Base-by-base conservation (phyloP, 64 coral and sea anemone species). In the Pocillopora verrucosa region DNA sequence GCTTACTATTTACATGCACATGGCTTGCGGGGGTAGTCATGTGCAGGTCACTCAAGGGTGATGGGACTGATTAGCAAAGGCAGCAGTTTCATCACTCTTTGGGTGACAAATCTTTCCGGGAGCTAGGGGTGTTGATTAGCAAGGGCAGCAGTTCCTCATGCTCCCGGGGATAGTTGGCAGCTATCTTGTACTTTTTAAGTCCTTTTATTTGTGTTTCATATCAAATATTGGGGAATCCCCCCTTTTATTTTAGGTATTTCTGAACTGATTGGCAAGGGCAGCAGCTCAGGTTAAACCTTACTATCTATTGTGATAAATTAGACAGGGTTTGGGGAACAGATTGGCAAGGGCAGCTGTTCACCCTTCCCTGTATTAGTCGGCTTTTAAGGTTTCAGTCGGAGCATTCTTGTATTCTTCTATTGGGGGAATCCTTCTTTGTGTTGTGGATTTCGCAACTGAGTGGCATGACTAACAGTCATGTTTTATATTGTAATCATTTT, bases 291-390 rank as follows among this genome's bases (percentile, higher is more conserved):
- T 65, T 4, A 65, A 6, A 6, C 13, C 13, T 65, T 13, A 16
- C 62, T 65, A 2, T 57, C n/a, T n/a, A n/a, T n/a, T n/a, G n/a
- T n/a, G n/a, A n/a, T n/a, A n/a, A n/a, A n/a, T n/a, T 76, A 76
- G 76, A 22, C 76, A 78, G 76, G 76, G 76, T 57, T 17, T 14
- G 78, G 24, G 58, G 78, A 61, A 61, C 57, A 30, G 22, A 34
- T 80, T 61, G 58, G 78, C 78, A 60, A 61, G 78, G 78, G 58
- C 58, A 25, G 56, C 78, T 61, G 58, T 61, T 61, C 78, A 24
- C 78, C 56, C 51, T 59, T 11, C 76, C 16, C 16, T 79, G 51
- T 57, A 58, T 22, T 79, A 79, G 25, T n/a, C n/a, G n/a, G n/a
- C n/a, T n/a, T n/a, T n/a, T n/a, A n/a, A n/a, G n/a, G n/a, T n/a